Conservation (phyloP, 2,113 vertebrate genomes). For the Nesogale talazaci region DNA sequence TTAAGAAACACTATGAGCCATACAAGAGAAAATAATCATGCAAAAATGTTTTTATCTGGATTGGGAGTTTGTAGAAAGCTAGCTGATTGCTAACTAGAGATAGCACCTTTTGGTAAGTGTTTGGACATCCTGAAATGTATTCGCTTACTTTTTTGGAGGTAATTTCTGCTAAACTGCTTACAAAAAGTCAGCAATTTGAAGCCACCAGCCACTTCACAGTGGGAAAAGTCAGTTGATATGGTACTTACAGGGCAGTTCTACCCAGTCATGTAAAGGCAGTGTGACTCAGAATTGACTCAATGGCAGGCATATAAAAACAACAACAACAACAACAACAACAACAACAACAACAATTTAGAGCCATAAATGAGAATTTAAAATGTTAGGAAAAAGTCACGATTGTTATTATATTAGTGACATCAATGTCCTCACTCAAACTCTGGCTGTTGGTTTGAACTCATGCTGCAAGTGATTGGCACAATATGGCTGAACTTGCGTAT, state of each 20-base stretch:
- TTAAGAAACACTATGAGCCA: neutral
- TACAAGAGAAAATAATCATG: neutral
- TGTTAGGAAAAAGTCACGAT: neutral
- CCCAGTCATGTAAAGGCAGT: neutral
- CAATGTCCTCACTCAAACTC: neutral
- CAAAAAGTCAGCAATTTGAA: neutral
- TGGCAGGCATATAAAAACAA: too few relatives aligned
- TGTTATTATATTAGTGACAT: neutral
- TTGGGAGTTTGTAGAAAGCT: conserved; percentile 38
- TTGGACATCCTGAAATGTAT: neutral
- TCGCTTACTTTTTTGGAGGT: neutral
- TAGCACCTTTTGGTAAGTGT: neutral
- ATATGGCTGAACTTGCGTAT: too few relatives aligned
- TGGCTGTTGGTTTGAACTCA: too few relatives aligned
- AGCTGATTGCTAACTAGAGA: neutral
- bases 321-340: too few relatives aligned
- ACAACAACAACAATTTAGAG: too few relatives aligned
- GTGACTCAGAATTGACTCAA: neutral
- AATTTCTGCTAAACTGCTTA: neutral
- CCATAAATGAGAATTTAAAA: conserved; percentile 1
- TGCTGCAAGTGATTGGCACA: too few relatives aligned
- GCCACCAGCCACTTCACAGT: neutral
- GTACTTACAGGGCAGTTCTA: neutral
- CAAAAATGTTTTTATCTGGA: neutral
- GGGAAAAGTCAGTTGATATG: neutral